Percentiles rank a stretch among this genome's conserved stretches.
phyloP scores from a whole-genome alignment of 2,888 invertebrate species.

The Heteromyza rotundicornis region DNA sequence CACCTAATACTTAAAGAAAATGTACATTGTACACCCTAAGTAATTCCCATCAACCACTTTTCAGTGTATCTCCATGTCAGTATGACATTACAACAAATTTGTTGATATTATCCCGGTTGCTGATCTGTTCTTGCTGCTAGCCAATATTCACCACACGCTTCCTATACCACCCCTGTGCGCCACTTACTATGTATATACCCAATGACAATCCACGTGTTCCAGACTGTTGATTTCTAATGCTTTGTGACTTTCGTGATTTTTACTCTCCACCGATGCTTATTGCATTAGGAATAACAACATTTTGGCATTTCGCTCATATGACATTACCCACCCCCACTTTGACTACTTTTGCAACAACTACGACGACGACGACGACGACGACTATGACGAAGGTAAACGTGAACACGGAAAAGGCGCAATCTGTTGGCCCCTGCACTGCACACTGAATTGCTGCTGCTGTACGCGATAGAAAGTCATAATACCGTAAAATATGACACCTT shows the following conservation, averaged over 20 bases:
- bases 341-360: background rate
- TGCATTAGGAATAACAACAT: constrained; percentile 20
- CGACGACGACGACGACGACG: too few species aligned
- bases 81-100: constrained; percentile 30
- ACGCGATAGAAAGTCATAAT: constrained; percentile 19
- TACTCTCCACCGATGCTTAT: constrained; percentile 14
- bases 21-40: too few species aligned
- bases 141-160: constrained; percentile 5
- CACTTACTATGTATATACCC: too few species aligned
- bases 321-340: background rate
- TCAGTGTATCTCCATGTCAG: constrained; percentile 16
- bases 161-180: background rate
- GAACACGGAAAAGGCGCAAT: constrained; percentile 1
- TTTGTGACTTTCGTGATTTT: constrained; percentile 17
- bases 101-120: constrained; percentile 26
- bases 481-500: constrained; percentile 27
- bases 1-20: too few species aligned
- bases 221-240: constrained; percentile 38
- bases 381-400: too few species aligned
- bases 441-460: background rate
- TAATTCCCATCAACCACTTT: background rate
- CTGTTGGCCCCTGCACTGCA: background rate
- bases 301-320: constrained; percentile 16
- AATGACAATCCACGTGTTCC: constrained; percentile 27
- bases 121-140: constrained; percentile 21